A percentile compares a stretch with the other conserved stretches of the same genome.
Evolutionary conservation across 2,797 vertebrate genomes (phyloP).

Genomic region (Sarcoramphus papa): DNA sequence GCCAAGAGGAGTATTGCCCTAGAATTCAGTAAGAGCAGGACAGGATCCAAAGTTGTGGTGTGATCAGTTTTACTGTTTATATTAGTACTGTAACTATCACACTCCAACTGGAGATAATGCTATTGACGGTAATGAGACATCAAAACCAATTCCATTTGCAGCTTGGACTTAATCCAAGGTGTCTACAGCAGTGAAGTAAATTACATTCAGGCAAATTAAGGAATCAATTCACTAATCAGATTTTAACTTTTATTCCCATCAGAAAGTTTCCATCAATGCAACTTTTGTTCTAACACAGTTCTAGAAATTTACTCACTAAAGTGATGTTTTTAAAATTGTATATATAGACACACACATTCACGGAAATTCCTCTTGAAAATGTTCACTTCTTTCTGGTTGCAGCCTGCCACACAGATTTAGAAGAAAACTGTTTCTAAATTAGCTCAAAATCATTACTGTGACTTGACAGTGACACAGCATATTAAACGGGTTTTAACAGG

Average conservation of each 20-base stretch:
- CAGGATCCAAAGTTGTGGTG: not conserved
- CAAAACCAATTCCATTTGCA: slow-evolving; percentile 35
- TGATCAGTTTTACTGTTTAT: not conserved
- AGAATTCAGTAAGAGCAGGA: not conserved
- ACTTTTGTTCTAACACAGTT: not conserved
- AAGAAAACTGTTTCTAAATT: not conserved
- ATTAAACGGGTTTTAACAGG: not conserved
- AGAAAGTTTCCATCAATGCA: not conserved
- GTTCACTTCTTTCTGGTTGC: not conserved
- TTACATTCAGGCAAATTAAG: slow-evolving; percentile 20
- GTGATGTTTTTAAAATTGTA: not conserved
- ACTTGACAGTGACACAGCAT: not conserved
- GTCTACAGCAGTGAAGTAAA: not conserved
- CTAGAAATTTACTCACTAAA: not conserved
- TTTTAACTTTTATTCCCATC: not conserved
- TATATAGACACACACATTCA: not conserved
- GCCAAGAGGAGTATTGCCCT: not conserved
- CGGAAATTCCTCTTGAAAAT: not conserved
- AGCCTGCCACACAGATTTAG: not conserved
- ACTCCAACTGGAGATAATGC: not conserved
- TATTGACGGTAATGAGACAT: not conserved
- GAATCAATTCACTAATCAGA: not conserved
- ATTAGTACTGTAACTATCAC: not conserved
- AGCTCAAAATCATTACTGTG: not conserved
- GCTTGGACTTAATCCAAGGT: slow-evolving; percentile 12